Evolutionary conservation across 2,888 invertebrate species (phyloP), one percentile per base, ranked within the genome.

Genomic region (Pristionchus entomophagus): DNA sequence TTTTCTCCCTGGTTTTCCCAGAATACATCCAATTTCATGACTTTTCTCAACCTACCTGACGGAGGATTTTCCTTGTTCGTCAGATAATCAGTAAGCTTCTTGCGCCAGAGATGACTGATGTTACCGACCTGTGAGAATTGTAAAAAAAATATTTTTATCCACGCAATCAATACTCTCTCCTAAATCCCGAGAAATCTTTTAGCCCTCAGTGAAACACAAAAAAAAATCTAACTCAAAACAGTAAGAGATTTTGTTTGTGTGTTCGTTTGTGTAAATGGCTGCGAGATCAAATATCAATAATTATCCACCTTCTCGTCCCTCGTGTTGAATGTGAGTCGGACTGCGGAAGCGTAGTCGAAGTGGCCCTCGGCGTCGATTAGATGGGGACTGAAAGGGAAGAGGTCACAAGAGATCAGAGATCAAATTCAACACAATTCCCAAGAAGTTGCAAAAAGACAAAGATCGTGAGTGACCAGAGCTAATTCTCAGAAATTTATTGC

Each of bases 261-360:
- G n/a, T n/a, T n/a, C n/a, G n/a, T n/a, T n/a, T n/a, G n/a, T n/a
- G n/a, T n/a, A n/a, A n/a, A n/a, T n/a, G n/a, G n/a, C n/a, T n/a
- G n/a, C n/a, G 45, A 45, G 45, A 45, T 14, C 45, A 45, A 45
- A 14, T 45, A 45, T 45, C 45, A 45, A 6, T 45, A n/a, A n/a
- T 14, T 26, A 59, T 53, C 29, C 2, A 90, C 90, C 84, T 90
- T 88, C 53, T 91, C 90, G 73, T 91, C 92, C 56, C 93, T 88
- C 12, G 92, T 91, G 81, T 93, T 93, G 82, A 92, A 93, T 0
- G 93, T 93, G 38, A 93, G 86, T 35, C 93, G 87, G 77, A 93
- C 89, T 8, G 93, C 93, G 29, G 89, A 88, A 2, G 91, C 93
- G 86, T 91, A 93, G 86, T 93, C 91, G 81, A 93, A 93, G 85